Percentiles rank a stretch among this genome's conserved stretches.
These are phyloP conservation scores for Pheucticus melanocephalus DNA, from an alignment of 2,113 vertebrate species.

Conservation along the genomic window DNA sequence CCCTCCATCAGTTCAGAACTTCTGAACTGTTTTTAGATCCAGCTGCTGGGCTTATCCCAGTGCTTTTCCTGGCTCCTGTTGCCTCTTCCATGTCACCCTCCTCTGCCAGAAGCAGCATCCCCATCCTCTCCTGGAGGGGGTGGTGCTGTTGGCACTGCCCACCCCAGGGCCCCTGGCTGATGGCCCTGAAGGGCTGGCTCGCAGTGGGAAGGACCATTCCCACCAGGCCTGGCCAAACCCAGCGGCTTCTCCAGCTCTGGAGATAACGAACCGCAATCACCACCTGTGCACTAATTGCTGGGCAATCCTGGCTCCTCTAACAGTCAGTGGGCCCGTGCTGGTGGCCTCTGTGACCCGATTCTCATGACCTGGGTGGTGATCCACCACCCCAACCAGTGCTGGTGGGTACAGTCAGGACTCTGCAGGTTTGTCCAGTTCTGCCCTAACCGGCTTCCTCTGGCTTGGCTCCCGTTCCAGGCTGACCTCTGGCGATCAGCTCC, in stretches of 20 bases:
- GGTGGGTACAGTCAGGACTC: not conserved
- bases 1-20: not conserved
- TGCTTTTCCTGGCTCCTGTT: not conserved
- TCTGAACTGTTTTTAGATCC: not conserved
- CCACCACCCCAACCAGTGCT: not conserved
- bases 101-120: not conserved
- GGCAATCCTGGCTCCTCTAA: not conserved
- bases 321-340: not conserved
- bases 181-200: not conserved
- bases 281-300: not conserved
- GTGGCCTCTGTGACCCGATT: not conserved
- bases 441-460: not conserved
- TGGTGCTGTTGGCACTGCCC: not conserved
- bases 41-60: not conserved
- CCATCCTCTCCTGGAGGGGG: not conserved
- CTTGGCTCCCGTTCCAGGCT: not conserved
- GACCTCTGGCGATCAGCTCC: not conserved
- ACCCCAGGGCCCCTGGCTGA: fast-evolving
- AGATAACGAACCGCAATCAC: fast-evolving
- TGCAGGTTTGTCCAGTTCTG: conserved; percentile 27
- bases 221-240: not conserved
- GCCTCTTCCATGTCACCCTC: not conserved
- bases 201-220: not conserved
- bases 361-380: conserved; percentile 17
- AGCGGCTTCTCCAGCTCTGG: not conserved